These are phyloP conservation scores for Notoglanidium macrostoma DNA, from an alignment of 2,797 vertebrate genomes.

Conservation along the genomic window DNA sequence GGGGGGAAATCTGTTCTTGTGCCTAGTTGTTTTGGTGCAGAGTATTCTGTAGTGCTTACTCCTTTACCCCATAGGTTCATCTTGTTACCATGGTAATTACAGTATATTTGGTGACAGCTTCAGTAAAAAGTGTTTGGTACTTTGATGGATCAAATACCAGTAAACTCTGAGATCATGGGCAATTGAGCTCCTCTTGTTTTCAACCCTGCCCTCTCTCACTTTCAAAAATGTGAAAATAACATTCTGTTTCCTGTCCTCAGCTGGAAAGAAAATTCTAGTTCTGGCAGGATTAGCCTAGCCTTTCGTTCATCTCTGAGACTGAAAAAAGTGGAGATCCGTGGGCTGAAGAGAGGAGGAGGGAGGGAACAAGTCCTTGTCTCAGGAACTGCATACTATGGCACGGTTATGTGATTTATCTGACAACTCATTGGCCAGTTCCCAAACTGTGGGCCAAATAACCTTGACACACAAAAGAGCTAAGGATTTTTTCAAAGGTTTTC, in stretches of 20 bases:
- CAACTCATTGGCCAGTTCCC: constrained; percentile 61
- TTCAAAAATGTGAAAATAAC: background rate
- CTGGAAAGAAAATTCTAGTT: constrained; percentile 5
- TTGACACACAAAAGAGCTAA: constrained; percentile 65
- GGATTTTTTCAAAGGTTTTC: constrained; percentile 40
- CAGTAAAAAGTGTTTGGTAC: background rate
- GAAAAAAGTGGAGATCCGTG: background rate
- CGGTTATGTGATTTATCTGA: constrained; percentile 75
- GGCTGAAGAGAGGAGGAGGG: constrained; percentile 9
- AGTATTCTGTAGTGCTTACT: too few species aligned
- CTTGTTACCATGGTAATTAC: background rate
- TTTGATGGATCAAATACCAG: background rate
- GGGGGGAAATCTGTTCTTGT: too few species aligned
- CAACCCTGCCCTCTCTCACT: background rate
- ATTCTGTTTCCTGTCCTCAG: background rate
- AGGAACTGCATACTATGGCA: constrained; percentile 47
- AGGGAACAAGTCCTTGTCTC: constrained; percentile 24
- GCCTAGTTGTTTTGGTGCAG: background rate
- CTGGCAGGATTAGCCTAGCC: background rate
- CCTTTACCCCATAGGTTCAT: background rate
- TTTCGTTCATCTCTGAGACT: background rate
- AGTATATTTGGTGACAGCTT: background rate
- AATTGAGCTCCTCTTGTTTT: background rate
- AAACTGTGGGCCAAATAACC: constrained; percentile 52
- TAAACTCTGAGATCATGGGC: background rate